Conservation (phyloP, 1,140 invertebrate species). For the Pseudomyrmex gracilis region DNA sequence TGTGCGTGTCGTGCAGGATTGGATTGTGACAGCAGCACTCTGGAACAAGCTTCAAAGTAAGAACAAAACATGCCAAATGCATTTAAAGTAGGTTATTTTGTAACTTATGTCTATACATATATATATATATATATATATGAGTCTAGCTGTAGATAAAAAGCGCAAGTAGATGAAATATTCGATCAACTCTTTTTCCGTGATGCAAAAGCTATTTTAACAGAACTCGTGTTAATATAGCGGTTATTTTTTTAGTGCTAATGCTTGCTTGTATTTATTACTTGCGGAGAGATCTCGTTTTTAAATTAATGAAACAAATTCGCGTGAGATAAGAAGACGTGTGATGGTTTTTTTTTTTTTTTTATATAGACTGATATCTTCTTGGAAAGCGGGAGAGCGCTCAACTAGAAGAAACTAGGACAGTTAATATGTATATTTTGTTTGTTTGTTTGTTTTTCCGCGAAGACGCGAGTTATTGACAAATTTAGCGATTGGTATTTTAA, state of each 20-base stretch:
- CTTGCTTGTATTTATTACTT: conserved; percentile 36
- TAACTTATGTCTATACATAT: conserved; percentile 63
- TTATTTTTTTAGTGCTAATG: conserved; percentile 1
- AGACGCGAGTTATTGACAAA: conserved; percentile 27
- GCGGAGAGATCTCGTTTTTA: conserved; percentile 19
- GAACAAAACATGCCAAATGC: conserved; percentile 80
- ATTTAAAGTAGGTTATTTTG: conserved; percentile 79
- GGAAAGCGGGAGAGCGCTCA: conserved; percentile 23
- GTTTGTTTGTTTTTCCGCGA: conserved; percentile 48
- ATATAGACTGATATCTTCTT: not conserved
- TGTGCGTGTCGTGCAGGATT: not conserved
- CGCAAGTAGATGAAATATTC: conserved; percentile 2
- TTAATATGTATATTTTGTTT: not conserved
- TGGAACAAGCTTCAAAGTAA: conserved; percentile 43
- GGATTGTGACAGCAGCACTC: not conserved
- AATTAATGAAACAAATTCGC: not conserved
- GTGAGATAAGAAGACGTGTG: not conserved
- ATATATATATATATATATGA: not conserved
- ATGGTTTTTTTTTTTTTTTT: not conserved
- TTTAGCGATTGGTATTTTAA: conserved; percentile 52
- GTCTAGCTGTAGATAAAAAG: conserved; percentile 55
- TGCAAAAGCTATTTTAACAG: conserved; percentile 2
- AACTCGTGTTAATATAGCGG: not conserved
- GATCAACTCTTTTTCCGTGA: conserved; percentile 12
- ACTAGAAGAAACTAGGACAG: conserved; percentile 50